Evolutionary conservation across 1,140 invertebrate species (phyloP).

Genomic region (Leptinotarsa defecta): DNA sequence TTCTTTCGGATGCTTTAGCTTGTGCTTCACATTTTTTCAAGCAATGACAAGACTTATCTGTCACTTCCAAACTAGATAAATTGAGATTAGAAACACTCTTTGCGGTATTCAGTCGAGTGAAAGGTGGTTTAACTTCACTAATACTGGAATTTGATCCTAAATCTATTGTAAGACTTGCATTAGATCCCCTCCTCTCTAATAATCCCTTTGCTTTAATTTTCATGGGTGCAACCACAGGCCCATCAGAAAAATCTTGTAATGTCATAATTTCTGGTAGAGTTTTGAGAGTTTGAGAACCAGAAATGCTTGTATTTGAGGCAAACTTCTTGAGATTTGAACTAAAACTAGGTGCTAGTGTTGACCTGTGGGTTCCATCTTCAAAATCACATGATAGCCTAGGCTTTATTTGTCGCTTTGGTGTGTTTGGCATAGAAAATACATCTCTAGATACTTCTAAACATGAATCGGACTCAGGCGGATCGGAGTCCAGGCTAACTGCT

Average conservation of each 20-base stretch:
- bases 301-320: constrained; percentile 55
- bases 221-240: constrained; percentile 58
- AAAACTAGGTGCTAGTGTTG: constrained; percentile 42
- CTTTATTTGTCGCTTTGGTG: constrained; percentile 53
- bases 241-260: constrained; percentile 64
- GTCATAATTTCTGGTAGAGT: constrained; percentile 70
- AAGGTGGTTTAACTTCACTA: constrained; percentile 39
- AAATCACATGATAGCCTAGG: constrained; percentile 46
- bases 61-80: constrained; percentile 43
- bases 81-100: constrained; percentile 54
- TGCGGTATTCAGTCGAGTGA: constrained; percentile 48
- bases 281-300: constrained; percentile 60
- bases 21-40: constrained; percentile 36
- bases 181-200: constrained; percentile 80
- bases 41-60: constrained; percentile 42
- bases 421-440: constrained; percentile 56
- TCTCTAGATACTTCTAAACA: constrained; percentile 50
- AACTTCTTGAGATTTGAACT: constrained; percentile 53
- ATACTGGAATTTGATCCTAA: constrained; percentile 51
- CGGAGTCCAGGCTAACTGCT: constrained; percentile 55
- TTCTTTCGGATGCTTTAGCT: constrained; percentile 35
- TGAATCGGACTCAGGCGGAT: constrained; percentile 44
- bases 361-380: constrained; percentile 43
- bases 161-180: constrained; percentile 78
- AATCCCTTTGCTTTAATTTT: constrained; percentile 65